Percentiles rank a stretch among this genome's conserved stretches.
Conservation (phyloP, 2,113 vertebrate species). For the Echinops telfairi region DNA sequence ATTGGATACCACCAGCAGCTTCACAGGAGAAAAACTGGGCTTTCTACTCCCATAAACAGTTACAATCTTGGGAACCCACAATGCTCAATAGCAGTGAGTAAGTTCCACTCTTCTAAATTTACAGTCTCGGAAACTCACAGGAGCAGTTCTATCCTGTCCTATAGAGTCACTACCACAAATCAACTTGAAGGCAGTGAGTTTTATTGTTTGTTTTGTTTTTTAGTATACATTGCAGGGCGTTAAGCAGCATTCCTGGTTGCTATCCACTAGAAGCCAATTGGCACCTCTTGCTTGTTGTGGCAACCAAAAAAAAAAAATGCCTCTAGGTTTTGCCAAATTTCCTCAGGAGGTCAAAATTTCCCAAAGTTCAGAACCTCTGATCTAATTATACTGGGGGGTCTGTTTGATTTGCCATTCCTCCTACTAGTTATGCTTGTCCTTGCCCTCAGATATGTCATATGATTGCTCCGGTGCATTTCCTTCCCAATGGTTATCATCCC, state of each 20-base stretch:
- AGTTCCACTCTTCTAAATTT: no score
- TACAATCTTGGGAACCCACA: no score
- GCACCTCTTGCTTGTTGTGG: not conserved
- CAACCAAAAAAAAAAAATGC: not conserved
- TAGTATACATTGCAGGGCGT: not conserved
- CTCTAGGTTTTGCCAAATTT: not conserved
- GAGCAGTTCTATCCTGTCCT: no score
- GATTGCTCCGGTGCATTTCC: not conserved
- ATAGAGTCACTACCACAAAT: no score
- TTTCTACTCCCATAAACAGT: no score
- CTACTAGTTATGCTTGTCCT: not conserved
- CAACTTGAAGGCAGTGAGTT: no score
- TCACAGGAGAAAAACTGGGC: no score
- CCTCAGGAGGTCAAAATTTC: not conserved
- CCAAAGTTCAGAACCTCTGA: not conserved
- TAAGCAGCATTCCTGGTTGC: not conserved
- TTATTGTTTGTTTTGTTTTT: no score
- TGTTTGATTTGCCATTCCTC: not conserved
- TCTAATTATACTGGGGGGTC: not conserved
- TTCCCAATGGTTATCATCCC: not conserved
- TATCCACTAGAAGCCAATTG: not conserved
- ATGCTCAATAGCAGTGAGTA: no score
- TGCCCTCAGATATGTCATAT: slow-evolving; percentile 8
- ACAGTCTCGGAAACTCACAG: no score
- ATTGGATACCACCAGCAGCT: no score